Base-by-base conservation (phyloP, 2,113 vertebrate species). In the Colistium nudipinnis region DNA sequence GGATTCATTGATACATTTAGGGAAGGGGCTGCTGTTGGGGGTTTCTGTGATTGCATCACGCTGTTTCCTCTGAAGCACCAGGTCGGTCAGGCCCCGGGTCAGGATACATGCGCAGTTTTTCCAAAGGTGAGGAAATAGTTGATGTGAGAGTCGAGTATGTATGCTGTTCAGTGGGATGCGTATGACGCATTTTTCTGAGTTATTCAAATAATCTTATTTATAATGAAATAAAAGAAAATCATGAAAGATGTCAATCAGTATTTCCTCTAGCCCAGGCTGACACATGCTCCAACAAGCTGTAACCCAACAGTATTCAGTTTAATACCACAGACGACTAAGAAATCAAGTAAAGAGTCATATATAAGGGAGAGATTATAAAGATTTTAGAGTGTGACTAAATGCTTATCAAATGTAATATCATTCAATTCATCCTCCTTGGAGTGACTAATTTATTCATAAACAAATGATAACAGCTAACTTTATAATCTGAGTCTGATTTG, bases 11-110 rank as follows among this genome's bases (percentile, higher is more conserved):
- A 89, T 81, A 70, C 51, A 80, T 82, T 77, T 49, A 71, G 52
- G 84, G 55, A 60, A 53, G 76, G 64, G 75, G 60, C 65, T 79
- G 52, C 6, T 74, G 19, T n/a, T n/a, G n/a, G 83, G 82, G 82
- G 28, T 85, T 85, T 90, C 82, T 85, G 41, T 73, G 14, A 60
- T 90, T 90, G 84, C 86, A 76, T 83, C 84, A 88, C 39, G 43
- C n/a, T 35, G 24, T 77, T 84, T 84, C 78, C 75, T 79, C 39
- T 66, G 60, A 83, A 74, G 30, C 20, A 13, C 8, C 14, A 60
- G 30, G 24, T 3, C 27, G 56, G 25, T 27, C 17, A 30, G 20
- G 27, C 31, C 38, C 35, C 22, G 39, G 19, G 38, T 76, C 16
- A 36, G 44, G 31, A 36, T 72, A 48, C 7, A 27, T n/a, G 0